phyloP scores from a whole-genome alignment of 2,113 vertebrate species.

The Tupaia chinensis region DNA sequence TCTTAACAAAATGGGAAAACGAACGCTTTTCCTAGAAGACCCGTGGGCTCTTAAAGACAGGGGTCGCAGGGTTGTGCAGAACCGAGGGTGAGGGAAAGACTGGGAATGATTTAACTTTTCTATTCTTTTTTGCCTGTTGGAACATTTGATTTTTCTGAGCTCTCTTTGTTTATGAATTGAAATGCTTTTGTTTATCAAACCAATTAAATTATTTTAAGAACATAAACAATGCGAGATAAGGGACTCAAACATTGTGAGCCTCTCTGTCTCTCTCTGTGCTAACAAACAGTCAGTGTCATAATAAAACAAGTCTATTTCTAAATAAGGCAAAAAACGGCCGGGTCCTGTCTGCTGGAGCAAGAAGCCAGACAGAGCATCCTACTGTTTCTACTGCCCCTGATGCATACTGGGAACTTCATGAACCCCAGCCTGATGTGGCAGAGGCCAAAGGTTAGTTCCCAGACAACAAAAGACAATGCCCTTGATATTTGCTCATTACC shows the following conservation, averaged over 20 bases:
- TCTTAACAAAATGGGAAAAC: background rate
- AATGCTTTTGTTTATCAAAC: conserved; percentile 83
- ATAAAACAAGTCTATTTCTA: conserved; percentile 85
- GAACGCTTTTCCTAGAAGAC: background rate
- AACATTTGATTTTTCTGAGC: conserved; percentile 72
- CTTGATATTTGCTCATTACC: background rate
- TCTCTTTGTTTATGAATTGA: conserved; percentile 70
- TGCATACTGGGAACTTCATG: conserved; percentile 35
- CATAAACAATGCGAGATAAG: conserved; percentile 86
- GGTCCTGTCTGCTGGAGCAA: conserved; percentile 41
- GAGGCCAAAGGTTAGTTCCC: conserved; percentile 63
- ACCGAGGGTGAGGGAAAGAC: background rate
- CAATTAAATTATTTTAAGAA: conserved; percentile 85
- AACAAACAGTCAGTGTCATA: conserved; percentile 79
- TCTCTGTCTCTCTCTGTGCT: conserved; percentile 78
- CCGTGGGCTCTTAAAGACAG: background rate
- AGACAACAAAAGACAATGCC: conserved; percentile 31
- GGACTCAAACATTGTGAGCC: conserved; percentile 82
- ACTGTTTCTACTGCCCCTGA: conserved; percentile 7
- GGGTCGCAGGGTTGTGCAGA: background rate
- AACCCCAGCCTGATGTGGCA: background rate
- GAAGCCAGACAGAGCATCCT: conserved; percentile 58
- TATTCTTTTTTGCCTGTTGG: conserved; percentile 45
- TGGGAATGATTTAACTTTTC: conserved; percentile 45
- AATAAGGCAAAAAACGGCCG: conserved; percentile 85